A percentile compares a stretch with the other conserved stretches of the same genome.
These are phyloP conservation scores for Bos javanicus DNA, from an alignment of 2,113 vertebrate genomes.

Conservation along the genomic window DNA sequence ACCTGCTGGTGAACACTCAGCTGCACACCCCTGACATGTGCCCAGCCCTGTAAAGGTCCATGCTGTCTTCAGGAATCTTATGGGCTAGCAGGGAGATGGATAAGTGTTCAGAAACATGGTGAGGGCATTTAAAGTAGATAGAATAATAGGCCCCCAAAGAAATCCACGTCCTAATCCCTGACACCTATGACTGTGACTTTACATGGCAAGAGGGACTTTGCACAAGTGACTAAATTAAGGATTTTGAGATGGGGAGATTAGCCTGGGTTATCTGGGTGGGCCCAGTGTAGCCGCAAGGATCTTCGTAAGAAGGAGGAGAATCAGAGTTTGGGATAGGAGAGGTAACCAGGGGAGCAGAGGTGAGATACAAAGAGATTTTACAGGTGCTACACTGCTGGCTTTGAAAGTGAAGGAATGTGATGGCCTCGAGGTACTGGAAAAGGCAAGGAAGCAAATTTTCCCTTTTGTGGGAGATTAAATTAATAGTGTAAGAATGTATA, in stretches of 20 bases:
- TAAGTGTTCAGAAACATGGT: not conserved
- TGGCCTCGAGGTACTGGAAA: not conserved
- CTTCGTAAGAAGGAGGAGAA: not conserved
- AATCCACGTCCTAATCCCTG: not conserved
- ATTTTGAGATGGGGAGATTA: not conserved
- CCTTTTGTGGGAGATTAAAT: not conserved
- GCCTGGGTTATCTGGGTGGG: not conserved
- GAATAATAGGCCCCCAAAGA: not conserved
- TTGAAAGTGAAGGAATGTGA: not conserved
- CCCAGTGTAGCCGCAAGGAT: not conserved
- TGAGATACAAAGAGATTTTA: not conserved
- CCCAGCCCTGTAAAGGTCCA: too few relatives aligned
- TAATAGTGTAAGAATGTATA: not conserved
- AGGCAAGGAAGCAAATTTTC: not conserved
- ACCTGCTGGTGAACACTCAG: not conserved
- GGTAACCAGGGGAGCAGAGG: not conserved
- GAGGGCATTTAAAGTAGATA: not conserved
- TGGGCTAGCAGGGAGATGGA: not conserved
- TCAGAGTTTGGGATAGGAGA: not conserved
- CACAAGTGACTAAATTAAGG: not conserved
- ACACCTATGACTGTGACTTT: not conserved
- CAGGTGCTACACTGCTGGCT: rapidly evolving
- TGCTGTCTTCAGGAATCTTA: not conserved
- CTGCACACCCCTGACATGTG: not conserved
- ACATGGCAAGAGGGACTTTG: not conserved